Evolutionary conservation across 1,140 invertebrate species (phyloP), one percentile per base, ranked within the genome.

Genomic region (Dendroctonus valens): DNA sequence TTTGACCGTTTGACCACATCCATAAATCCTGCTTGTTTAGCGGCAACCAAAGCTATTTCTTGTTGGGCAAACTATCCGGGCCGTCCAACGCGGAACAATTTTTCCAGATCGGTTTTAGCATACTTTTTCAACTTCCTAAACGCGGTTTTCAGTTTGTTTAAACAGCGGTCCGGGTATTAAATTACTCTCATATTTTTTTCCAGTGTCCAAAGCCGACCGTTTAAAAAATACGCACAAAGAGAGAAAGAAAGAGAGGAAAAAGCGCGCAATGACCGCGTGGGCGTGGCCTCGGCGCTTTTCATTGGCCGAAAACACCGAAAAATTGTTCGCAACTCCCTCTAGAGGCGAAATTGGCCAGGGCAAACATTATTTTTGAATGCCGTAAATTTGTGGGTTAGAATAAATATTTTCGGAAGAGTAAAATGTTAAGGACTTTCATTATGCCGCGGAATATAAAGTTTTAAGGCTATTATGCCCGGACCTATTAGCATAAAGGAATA

Each of bases 361-460:
- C 76, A 76, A 76, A 77, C 77, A 78, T 78, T 78, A 78, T 78
- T 78, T 78, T 78, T 72, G 77, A 74, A 75, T 76, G 76, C 76
- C 77, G 77, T 77, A 78, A 78, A 78, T 78, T 78, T 77, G 75
- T 74, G 77, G 75, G 69, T 70, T 73, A 76, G 74, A 76, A 77
- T 77, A 78, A 78, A 78, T 78, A 78, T 78, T 78, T 78, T 78
- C 73, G 73, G 75, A 78, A 76, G 75, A 78, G 77, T 72, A 77
- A 77, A 78, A 78, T 77, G 77, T 76, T 77, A 77, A 78, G 77
- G 77, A 78, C 77, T 77, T 78, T 75, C 75, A 76, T 77, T 76
- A 76, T 76, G 71, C 75, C 69, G 73, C 68, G 69, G 75, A 74
- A 73, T 75, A 75, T 75, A 75, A 75, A 77, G 74, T 75, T 77